Conservation (phyloP, 2,888 invertebrate species). For the Agrotis exclamationis region DNA sequence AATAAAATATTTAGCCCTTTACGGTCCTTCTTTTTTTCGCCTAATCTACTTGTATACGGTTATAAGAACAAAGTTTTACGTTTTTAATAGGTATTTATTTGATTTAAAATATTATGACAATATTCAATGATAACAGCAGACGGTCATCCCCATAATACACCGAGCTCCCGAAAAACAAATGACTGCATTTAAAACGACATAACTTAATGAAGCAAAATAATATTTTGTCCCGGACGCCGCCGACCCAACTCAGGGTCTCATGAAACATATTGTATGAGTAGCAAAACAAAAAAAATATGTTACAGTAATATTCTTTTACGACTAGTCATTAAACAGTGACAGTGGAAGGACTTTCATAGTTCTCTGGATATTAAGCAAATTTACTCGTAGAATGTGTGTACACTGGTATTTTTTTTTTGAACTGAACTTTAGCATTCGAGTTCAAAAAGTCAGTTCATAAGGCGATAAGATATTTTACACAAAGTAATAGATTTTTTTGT, state of each 20-base stretch:
- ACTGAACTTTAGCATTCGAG: not conserved
- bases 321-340: slow-evolving; percentile 80
- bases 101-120: not conserved
- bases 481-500: no score
- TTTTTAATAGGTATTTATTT: no score
- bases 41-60: no score
- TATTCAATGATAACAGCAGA: not conserved
- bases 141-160: not conserved
- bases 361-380: slow-evolving; percentile 58
- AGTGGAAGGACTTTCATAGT: slow-evolving; percentile 67
- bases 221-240: slow-evolving; percentile 29
- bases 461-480: no score
- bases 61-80: no score
- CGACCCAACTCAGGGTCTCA: slow-evolving; percentile 47
- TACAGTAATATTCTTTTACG: slow-evolving; percentile 78
- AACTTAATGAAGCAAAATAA: slow-evolving; percentile 46
- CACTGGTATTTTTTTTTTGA: no score
- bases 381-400: slow-evolving; percentile 49
- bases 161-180: slow-evolving; percentile 31
- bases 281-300: slow-evolving; percentile 70
- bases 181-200: slow-evolving; percentile 37
- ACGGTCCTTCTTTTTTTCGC: no score
- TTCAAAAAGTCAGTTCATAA: no score
- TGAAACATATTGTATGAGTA: slow-evolving; percentile 67
- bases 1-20: no score